A percentile compares a stretch with the other conserved stretches of the same genome.
phyloP scores from a whole-genome alignment of 1,140 invertebrate species.

The Sinella curviseta region DNA sequence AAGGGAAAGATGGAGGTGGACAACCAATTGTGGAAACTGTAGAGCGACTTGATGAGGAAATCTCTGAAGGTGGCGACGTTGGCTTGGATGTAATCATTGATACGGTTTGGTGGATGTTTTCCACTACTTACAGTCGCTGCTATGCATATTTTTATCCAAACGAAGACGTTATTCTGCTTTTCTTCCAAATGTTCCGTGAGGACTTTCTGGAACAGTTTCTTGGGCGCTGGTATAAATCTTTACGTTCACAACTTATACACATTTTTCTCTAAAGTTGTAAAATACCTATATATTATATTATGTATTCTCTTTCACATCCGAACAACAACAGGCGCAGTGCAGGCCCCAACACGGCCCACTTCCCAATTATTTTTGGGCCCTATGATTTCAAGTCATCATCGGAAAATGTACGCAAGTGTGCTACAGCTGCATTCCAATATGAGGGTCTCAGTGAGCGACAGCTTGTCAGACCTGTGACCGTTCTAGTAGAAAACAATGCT shows the following conservation, averaged over 20 bases:
- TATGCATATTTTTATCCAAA: slow-evolving; percentile 13
- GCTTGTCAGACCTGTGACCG: slow-evolving; percentile 1
- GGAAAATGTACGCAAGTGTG: background rate
- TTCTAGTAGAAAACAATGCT: background rate
- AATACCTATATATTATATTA: background rate
- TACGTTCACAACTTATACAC: background rate
- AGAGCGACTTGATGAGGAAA: background rate
- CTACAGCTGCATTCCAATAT: background rate
- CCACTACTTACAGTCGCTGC: slow-evolving; percentile 1
- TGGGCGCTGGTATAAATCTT: background rate
- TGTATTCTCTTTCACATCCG: background rate
- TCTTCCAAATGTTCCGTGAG: slow-evolving; percentile 6
- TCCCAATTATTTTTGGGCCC: slow-evolving; percentile 9
- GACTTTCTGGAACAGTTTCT: background rate
- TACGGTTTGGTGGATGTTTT: slow-evolving; percentile 27
- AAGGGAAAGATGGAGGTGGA: background rate
- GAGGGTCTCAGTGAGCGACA: background rate
- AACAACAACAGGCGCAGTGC: background rate
- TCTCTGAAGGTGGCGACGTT: background rate
- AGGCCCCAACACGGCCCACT: background rate
- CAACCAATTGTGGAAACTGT: background rate
- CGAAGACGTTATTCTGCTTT: background rate
- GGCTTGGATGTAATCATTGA: slow-evolving; percentile 6
- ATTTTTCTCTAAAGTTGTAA: background rate
- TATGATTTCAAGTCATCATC: background rate